Base-by-base conservation (phyloP, 1,140 invertebrate species). In the Trichomalopsis sarcophagae region DNA sequence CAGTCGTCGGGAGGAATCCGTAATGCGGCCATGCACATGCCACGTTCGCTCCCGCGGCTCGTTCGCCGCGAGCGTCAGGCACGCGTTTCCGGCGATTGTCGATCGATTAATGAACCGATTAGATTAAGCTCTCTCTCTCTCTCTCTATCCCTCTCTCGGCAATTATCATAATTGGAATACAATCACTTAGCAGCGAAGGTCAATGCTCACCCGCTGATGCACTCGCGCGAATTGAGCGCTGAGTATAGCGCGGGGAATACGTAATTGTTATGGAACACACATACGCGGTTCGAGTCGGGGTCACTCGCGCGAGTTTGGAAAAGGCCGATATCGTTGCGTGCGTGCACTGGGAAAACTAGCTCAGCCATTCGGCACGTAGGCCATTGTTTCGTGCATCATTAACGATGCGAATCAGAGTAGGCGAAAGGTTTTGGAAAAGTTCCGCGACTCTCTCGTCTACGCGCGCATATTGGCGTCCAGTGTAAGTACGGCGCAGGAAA, bases 141-240 rank as follows among this genome's bases (percentile, higher is more conserved):
- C 27, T 27, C 27, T 27, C 27, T 27, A n/a, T n/a, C n/a, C n/a
- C n/a, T 13, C 55, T 11, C 40, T 9, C 47, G 9, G 76, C 88
- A 90, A 91, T 90, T 88, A 91, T 89, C 88, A 90, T 90, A 91
- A 92, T 92, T 91, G 89, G 87, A 92, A 92, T 92, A 91, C 91
- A 92, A 92, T 93, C 89, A 91, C 75, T 89, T 89, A 91, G 89
- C 85, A 80, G 44, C 88, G 71, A 88, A 89, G 92, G 89, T 91
- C 91, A 91, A 90, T 90, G 88, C 88, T 88, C 88, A 89, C 69
- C 44, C 6, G 30, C 14, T 74, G 27, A 44, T 44, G 68, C 66
- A 71, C 50, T 66, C 36, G 23, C 21, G 69, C 69, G 30, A 30
- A 30, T 62, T 62, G n/a, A 62, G 55, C 21, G 27, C 27, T 27